Evolutionary conservation across 2,113 vertebrate species (phyloP).

Genomic region (Tauraco erythrolophus): DNA sequence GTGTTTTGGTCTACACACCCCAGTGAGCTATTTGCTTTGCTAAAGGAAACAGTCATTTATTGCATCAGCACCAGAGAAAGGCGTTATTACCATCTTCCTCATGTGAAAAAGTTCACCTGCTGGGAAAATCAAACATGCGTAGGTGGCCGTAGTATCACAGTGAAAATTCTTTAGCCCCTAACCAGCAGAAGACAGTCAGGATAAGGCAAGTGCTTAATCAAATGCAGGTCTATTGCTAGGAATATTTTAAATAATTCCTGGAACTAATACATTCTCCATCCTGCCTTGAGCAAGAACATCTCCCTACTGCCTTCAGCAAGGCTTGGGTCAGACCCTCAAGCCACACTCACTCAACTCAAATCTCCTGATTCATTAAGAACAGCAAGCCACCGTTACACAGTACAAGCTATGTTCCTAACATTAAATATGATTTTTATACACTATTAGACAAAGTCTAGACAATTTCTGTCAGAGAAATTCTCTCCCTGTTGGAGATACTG

Average conservation of each 20-base stretch:
- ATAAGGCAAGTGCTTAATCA: background rate
- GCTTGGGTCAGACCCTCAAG: background rate
- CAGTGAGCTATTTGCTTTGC: slow-evolving; percentile 9
- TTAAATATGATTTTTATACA: background rate
- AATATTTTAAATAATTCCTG: background rate
- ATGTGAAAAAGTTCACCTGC: background rate
- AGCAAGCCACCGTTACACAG: background rate
- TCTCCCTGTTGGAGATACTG: background rate
- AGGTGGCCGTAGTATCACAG: background rate
- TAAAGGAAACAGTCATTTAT: background rate
- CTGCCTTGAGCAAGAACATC: background rate
- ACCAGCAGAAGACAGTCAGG: background rate
- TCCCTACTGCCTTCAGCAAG: background rate
- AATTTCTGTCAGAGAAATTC: background rate
- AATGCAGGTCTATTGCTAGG: background rate
- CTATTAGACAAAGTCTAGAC: background rate
- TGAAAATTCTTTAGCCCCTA: background rate
- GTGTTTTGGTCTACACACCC: background rate
- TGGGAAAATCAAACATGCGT: background rate
- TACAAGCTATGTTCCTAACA: accelerated
- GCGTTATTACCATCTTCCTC: background rate
- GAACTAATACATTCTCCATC: background rate
- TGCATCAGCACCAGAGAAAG: slow-evolving; percentile 2
- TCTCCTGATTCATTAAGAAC: background rate
- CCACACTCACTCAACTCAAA: background rate